Evolutionary conservation across 2,797 vertebrate genomes (phyloP).

Genomic region (Acanthurus lineatus): DNA sequence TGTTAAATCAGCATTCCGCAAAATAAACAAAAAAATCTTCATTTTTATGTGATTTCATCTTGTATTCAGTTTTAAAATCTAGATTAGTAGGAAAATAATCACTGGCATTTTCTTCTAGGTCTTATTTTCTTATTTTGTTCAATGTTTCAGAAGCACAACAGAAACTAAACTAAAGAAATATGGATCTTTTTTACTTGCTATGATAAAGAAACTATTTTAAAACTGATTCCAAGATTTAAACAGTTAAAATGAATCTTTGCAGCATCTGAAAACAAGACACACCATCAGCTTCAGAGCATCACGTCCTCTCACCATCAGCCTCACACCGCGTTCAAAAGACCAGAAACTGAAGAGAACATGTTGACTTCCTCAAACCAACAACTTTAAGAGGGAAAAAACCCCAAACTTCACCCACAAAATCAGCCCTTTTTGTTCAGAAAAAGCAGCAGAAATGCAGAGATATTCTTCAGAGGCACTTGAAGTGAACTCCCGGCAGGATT

Average conservation of each 20-base stretch:
- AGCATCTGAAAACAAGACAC: not conserved
- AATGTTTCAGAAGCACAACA: not conserved
- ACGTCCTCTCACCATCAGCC: not conserved
- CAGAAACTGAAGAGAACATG: not conserved
- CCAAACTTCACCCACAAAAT: not conserved
- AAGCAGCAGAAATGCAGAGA: not conserved
- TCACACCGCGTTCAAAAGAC: not conserved
- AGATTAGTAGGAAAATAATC: no score
- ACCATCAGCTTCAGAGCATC: not conserved
- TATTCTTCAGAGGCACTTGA: not conserved
- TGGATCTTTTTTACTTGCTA: not conserved
- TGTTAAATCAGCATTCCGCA: not conserved
- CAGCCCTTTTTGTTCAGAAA: not conserved
- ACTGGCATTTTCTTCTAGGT: no score
- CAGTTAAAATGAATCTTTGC: conserved; percentile 5
- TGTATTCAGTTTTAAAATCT: not conserved
- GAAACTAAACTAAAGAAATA: not conserved
- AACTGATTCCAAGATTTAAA: conserved; percentile 4
- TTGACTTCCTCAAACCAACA: not conserved
- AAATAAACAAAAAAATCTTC: not conserved
- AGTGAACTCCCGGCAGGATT: not conserved
- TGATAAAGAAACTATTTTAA: not conserved
- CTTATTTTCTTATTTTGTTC: not conserved
- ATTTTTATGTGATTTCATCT: conserved; percentile 1
- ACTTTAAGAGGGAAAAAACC: not conserved